Percentiles rank a stretch among this genome's conserved stretches.
phyloP scores from a whole-genome alignment of 2,797 vertebrate genomes.

The Acanthurus tractus region DNA sequence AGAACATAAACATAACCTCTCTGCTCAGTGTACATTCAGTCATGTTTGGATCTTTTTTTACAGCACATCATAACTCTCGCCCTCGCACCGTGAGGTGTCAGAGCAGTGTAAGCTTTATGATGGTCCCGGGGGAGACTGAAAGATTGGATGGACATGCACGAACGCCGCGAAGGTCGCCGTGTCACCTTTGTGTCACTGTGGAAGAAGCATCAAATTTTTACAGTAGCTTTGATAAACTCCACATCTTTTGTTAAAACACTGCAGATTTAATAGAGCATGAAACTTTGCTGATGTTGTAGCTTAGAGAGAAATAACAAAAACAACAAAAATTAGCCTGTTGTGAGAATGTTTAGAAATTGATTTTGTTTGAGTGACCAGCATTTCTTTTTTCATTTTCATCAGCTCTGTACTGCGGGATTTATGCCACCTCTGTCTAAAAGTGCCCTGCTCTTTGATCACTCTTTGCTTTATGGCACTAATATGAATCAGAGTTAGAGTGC shows the following conservation, averaged over 20 bases:
- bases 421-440: conserved; percentile 62
- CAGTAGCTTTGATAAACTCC: neutral
- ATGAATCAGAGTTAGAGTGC: conserved; percentile 72
- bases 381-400: conserved; percentile 45
- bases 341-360: conserved; percentile 21
- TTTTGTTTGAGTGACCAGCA: conserved; percentile 28
- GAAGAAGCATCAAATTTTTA: conserved; percentile 2
- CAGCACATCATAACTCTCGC: conserved; percentile 66
- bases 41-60: conserved; percentile 51
- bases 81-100: conserved; percentile 63
- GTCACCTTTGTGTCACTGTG: conserved; percentile 15
- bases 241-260: neutral
- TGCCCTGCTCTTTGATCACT: conserved; percentile 56
- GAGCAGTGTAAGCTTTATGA: conserved; percentile 66
- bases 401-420: conserved; percentile 62
- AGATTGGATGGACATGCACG: conserved; percentile 66
- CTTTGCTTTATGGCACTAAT: conserved; percentile 75
- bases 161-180: conserved; percentile 68
- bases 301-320: conserved; percentile 20
- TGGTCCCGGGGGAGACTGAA: conserved; percentile 26
- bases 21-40: conserved; percentile 28
- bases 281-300: conserved; percentile 1
- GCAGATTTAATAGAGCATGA: neutral
- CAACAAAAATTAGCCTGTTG: conserved; percentile 16
- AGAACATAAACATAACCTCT: conserved; percentile 38